Base-by-base conservation (phyloP, 2,888 invertebrate genomes). In the Dusona sp. region DNA sequence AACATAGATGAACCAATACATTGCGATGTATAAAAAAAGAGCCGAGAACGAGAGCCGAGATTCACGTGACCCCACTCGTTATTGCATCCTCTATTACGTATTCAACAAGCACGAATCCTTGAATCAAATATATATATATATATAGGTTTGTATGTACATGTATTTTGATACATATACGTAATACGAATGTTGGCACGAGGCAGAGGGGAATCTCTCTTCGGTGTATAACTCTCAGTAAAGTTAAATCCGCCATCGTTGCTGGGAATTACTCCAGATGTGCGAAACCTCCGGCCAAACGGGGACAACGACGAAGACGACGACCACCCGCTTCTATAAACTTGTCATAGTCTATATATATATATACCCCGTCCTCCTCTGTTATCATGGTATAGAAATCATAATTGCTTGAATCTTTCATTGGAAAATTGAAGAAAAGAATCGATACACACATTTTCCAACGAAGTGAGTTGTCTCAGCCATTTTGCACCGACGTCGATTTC, bases 251-350 rank as follows among this genome's bases (percentile, higher is more conserved):
- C 19, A 77, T 75, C 75, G 48, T 80, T 74, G 78, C 80, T 86
- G 84, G 80, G 83, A 88, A 88, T 87, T 72, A 78, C 80, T 88
- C 84, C 88, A 87, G 88, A 85, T 87, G 88, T 65, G 67, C 70
- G 70, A 82, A 87, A 81, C 70, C 74, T 68, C 83, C 65, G 54
- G 67, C 22, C 73, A 11, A 77, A 68, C 61, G 57, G 61, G 65
- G 70, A 61, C 80, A 77, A 61, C 77, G 61, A 68, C 72, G 68
- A 54, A 42, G 33, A 64, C 61, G 70, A 79, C 74, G 25, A 65
- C 65, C 61, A 51, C 64, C 77, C 72, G 79, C 85, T 79, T 51
- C 36, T 73, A 65, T 67, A 74, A 36, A 7, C 67, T 77, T 48
- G 51, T 36, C 42, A 8, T 33, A 54, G 67, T 74, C 45, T 38